These are phyloP conservation scores for Onychomys leucogaster DNA, from an alignment of 2,797 vertebrate genomes.

Conservation along the genomic window DNA sequence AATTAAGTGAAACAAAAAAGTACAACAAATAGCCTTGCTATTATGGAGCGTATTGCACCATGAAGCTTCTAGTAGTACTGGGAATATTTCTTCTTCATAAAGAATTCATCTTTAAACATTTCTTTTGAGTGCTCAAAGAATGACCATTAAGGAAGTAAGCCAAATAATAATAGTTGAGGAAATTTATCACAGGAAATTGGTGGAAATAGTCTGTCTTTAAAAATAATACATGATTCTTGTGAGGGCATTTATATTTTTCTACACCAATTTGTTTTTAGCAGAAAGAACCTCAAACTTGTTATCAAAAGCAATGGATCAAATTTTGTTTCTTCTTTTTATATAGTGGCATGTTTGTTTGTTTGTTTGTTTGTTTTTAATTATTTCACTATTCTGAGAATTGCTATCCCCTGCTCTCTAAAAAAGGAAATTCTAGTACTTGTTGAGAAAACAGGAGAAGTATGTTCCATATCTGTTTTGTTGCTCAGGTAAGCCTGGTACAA, in stretches of 20 bases:
- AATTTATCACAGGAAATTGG: neutral
- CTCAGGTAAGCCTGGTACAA: neutral
- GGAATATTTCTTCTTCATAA: neutral
- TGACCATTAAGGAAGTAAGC: slow-evolving; percentile 12
- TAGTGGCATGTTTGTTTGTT: neutral
- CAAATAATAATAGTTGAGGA: slow-evolving; percentile 9
- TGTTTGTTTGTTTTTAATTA: neutral
- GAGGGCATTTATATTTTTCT: neutral
- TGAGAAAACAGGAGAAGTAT: neutral
- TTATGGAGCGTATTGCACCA: neutral
- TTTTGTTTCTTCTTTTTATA: neutral
- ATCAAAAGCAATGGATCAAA: neutral
- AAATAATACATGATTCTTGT: neutral
- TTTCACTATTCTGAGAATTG: neutral
- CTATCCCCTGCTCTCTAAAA: neutral
- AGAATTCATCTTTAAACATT: slow-evolving; percentile 12
- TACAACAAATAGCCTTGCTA: neutral
- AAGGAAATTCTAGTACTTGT: neutral
- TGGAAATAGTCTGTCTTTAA: neutral
- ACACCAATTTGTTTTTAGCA: neutral
- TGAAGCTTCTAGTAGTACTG: slow-evolving; percentile 4
- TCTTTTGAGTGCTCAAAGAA: neutral
- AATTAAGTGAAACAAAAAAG: neutral
- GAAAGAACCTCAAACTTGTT: neutral
- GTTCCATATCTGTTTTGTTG: neutral